Evolutionary conservation across 1,140 invertebrate species (phyloP).

Genomic region (Procambarus virginalis): DNA sequence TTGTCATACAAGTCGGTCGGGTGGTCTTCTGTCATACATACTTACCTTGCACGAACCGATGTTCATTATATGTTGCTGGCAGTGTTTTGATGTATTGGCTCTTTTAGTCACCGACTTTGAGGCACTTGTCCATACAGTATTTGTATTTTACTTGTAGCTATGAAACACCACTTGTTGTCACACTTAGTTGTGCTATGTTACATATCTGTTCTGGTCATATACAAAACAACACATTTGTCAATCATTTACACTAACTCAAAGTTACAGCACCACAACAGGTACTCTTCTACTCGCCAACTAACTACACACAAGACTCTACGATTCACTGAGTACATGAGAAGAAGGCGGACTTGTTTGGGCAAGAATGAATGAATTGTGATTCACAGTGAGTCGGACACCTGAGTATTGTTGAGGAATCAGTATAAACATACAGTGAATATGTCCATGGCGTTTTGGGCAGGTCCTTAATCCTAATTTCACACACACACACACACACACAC

Average conservation of each 20-base stretch:
- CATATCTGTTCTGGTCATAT: background rate
- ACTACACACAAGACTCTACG: background rate
- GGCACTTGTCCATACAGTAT: background rate
- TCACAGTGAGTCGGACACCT: slow-evolving; percentile 52
- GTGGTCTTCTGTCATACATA: background rate
- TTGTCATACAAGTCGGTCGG: background rate
- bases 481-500: no score
- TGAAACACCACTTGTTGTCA: background rate
- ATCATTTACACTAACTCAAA: background rate
- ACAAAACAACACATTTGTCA: slow-evolving; percentile 1
- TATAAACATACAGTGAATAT: slow-evolving; percentile 9
- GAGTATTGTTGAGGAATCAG: slow-evolving; percentile 57
- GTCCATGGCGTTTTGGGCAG: no score
- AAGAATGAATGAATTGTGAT: slow-evolving; percentile 54
- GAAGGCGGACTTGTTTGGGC: slow-evolving; percentile 20
- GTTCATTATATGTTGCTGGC: background rate
- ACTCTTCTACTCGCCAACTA: slow-evolving; percentile 6
- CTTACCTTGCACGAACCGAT: background rate
- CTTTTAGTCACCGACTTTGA: background rate
- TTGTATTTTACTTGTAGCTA: background rate
- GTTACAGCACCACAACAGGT: background rate
- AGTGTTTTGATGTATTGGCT: background rate
- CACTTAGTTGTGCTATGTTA: background rate
- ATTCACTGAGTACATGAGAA: slow-evolving; percentile 24
- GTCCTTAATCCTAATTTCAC: no score